A percentile compares a stretch with the other conserved stretches of the same genome.
phyloP scores from a whole-genome alignment of 2,113 vertebrate species.

The Indicator indicator region DNA sequence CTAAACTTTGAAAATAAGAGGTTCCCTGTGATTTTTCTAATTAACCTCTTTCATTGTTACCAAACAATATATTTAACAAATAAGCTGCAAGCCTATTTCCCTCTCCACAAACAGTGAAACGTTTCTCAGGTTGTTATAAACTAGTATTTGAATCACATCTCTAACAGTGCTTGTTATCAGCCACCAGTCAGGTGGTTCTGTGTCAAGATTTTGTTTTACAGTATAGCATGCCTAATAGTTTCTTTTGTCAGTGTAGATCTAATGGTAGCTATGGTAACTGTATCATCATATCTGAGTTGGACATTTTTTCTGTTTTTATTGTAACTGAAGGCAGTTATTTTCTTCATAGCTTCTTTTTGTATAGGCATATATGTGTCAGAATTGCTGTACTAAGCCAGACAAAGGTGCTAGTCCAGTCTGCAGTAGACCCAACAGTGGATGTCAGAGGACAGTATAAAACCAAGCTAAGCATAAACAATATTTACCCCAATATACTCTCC shows the following conservation, averaged over 20 bases:
- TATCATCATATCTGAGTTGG: neutral
- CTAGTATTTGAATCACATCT: neutral
- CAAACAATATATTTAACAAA: neutral
- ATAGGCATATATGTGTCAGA: fast-evolving
- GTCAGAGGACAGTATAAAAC: neutral
- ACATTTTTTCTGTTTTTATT: neutral
- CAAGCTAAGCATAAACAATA: neutral
- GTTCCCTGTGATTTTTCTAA: neutral
- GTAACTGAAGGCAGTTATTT: neutral
- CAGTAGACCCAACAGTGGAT: neutral
- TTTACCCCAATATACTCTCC: neutral
- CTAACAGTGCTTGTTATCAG: neutral
- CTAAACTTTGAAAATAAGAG: neutral
- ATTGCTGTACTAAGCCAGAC: neutral
- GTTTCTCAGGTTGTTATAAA: neutral
- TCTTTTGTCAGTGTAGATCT: neutral
- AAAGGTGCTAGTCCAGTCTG: neutral
- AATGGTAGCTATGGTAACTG: neutral
- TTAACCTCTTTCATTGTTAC: neutral
- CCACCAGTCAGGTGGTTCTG: neutral
- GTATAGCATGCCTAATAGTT: neutral
- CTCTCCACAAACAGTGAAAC: neutral
- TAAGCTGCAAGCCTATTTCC: neutral
- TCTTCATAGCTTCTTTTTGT: neutral
- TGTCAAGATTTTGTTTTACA: neutral